Conservation (phyloP, 2,888 invertebrate species). For the Scaptomyza caliginosa region DNA sequence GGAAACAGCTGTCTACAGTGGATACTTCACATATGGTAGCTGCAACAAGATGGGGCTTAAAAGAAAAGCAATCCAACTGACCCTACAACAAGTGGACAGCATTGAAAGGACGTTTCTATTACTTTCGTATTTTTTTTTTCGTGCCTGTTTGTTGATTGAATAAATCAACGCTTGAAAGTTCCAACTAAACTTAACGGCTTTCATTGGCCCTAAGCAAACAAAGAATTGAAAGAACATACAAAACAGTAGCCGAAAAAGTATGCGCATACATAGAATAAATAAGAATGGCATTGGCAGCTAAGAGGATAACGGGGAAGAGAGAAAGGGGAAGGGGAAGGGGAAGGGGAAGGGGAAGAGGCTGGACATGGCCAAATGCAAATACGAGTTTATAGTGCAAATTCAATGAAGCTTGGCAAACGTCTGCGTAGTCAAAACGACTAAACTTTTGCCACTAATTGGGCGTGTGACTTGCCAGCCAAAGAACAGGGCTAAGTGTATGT, state of each 20-base stretch:
- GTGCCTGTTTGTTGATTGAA: slow-evolving; percentile 61
- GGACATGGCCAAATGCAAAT: slow-evolving; percentile 73
- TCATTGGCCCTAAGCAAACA: slow-evolving; percentile 63
- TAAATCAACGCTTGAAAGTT: slow-evolving; percentile 73
- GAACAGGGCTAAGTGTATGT: background rate
- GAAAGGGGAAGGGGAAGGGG: background rate
- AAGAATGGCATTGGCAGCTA: background rate
- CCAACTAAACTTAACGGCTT: slow-evolving; percentile 72
- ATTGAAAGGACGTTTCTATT: slow-evolving; percentile 40
- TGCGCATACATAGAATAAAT: slow-evolving; percentile 28
- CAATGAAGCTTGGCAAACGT: slow-evolving; percentile 74
- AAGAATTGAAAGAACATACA: slow-evolving; percentile 53
- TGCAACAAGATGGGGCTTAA: background rate
- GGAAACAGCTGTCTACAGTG: slow-evolving; percentile 1
- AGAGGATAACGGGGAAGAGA: too few relatives aligned
- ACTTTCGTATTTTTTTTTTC: background rate
- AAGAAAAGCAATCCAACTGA: slow-evolving; percentile 23
- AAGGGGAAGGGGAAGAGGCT: background rate
- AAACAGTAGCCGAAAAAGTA: slow-evolving; percentile 75
- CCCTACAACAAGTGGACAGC: slow-evolving; percentile 45
- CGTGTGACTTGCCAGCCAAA: slow-evolving; percentile 68
- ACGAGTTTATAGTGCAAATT: slow-evolving; percentile 67
- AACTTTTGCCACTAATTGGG: slow-evolving; percentile 78
- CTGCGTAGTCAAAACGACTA: slow-evolving; percentile 67
- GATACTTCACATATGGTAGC: slow-evolving; percentile 35